Evolutionary conservation across 1,140 invertebrate species (phyloP).

Genomic region (Nasonia longicornis): DNA sequence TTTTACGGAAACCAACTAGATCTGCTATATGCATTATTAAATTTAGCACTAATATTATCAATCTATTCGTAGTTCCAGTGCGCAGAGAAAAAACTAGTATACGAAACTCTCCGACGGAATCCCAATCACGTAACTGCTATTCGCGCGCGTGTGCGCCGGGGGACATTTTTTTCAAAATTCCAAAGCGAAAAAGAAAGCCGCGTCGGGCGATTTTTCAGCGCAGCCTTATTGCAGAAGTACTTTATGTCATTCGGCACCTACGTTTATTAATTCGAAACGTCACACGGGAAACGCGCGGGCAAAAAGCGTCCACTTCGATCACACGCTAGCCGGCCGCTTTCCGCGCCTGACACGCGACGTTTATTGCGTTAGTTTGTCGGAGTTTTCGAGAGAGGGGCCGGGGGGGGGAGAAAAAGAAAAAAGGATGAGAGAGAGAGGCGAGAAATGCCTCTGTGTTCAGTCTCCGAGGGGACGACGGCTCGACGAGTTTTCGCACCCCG

Average conservation of each 20-base stretch:
- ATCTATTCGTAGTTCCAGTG: background rate
- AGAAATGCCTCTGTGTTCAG: slow-evolving; percentile 29
- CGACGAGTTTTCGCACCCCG: slow-evolving; percentile 28
- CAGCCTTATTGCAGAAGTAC: slow-evolving; percentile 2
- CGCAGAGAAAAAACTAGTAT: too few relatives aligned
- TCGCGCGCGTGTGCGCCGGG: background rate
- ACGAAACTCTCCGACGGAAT: background rate
- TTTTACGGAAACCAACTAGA: too few relatives aligned
- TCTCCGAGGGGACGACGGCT: background rate
- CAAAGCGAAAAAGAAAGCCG: background rate
- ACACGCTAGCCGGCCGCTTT: background rate
- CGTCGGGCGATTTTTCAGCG: background rate
- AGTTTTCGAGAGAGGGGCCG: background rate
- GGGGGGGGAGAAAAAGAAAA: slow-evolving; percentile 9
- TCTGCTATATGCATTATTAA: too few relatives aligned
- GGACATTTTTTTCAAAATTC: background rate
- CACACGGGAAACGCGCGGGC: background rate
- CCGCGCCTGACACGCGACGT: slow-evolving; percentile 7
- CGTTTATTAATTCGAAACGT: slow-evolving; percentile 41
- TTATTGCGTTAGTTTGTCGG: slow-evolving; percentile 43
- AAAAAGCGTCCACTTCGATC: slow-evolving; percentile 33
- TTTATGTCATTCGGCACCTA: slow-evolving; percentile 8
- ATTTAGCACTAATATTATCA: too few relatives aligned
- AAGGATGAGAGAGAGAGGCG: background rate
- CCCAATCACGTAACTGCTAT: background rate